Conservation (phyloP, 2,113 vertebrate genomes). For the Equus przewalskii region DNA sequence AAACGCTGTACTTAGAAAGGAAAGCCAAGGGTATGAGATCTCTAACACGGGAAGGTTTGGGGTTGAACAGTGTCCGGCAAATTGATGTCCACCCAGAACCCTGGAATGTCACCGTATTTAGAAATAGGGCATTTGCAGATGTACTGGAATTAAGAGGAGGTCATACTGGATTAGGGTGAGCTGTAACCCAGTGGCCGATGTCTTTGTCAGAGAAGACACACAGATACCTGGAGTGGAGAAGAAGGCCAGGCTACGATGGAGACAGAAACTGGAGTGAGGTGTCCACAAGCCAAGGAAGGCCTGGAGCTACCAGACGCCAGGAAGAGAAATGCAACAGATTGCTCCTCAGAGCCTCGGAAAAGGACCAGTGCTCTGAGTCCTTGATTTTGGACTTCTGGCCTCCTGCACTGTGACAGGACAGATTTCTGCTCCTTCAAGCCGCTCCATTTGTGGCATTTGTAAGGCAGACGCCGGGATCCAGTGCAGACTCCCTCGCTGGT, state of each 20-base stretch:
- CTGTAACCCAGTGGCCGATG: rapidly evolving
- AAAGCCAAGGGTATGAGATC: rapidly evolving
- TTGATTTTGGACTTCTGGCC: no score
- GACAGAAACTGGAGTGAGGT: no score
- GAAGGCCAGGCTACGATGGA: rapidly evolving
- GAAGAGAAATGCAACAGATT: rapidly evolving
- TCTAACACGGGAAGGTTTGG: no score
- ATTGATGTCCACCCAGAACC: rapidly evolving
- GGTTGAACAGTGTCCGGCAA: rapidly evolving
- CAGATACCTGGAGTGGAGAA: rapidly evolving
- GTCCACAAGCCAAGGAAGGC: rapidly evolving
- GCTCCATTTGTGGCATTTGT: rapidly evolving
- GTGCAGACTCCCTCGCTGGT: rapidly evolving
- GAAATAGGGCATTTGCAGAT: neutral
- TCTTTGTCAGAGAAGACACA: neutral
- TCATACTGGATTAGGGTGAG: neutral
- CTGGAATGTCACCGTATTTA: neutral
- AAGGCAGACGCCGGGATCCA: rapidly evolving
- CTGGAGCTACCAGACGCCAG: rapidly evolving
- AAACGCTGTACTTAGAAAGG: rapidly evolving
- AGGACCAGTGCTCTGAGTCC: neutral
- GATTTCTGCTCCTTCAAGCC: rapidly evolving
- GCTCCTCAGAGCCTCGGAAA: neutral
- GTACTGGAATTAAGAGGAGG: rapidly evolving
- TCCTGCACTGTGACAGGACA: rapidly evolving